Percentiles rank a stretch among this genome's conserved stretches.
phyloP scores from a whole-genome alignment of 35 echinoderm and acorn worm species.

The Stichopus chloronotus region DNA sequence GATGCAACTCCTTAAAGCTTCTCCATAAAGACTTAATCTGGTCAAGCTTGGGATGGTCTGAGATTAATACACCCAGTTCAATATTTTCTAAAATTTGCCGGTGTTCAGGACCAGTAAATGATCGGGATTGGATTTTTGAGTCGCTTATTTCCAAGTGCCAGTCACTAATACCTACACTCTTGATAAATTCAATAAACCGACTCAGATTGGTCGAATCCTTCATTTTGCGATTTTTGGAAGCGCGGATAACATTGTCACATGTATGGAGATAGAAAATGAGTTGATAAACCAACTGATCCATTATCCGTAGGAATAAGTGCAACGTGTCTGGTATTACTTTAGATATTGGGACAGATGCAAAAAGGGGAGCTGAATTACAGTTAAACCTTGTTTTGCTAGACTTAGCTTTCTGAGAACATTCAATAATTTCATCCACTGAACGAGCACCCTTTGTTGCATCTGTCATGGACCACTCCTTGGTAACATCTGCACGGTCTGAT shows the following conservation, averaged over 20 bases:
- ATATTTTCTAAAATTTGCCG: constrained; percentile 34
- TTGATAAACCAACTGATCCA: constrained; percentile 78
- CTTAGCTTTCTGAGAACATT: constrained; percentile 43
- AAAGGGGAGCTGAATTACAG: constrained; percentile 64
- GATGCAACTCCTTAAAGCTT: constrained; percentile 5
- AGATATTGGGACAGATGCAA: constrained; percentile 67
- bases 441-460: constrained; percentile 61
- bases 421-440: constrained; percentile 60
- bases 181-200: background rate
- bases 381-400: constrained; percentile 61
- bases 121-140: background rate
- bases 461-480: constrained; percentile 69
- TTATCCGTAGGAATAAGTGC: constrained; percentile 69
- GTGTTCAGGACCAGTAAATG: constrained; percentile 55
- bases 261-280: constrained; percentile 57
- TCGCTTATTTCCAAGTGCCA: background rate
- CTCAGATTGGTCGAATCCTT: background rate
- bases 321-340: constrained; percentile 70
- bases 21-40: background rate
- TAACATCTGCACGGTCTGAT: constrained; percentile 48
- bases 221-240: constrained; percentile 21
- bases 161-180: constrained; percentile 2
- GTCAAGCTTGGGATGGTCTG: constrained; percentile 48
- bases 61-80: constrained; percentile 5
- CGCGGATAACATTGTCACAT: constrained; percentile 36